Conservation (phyloP, 1,140 invertebrate genomes). For the Teleogryllus occipitalis region DNA sequence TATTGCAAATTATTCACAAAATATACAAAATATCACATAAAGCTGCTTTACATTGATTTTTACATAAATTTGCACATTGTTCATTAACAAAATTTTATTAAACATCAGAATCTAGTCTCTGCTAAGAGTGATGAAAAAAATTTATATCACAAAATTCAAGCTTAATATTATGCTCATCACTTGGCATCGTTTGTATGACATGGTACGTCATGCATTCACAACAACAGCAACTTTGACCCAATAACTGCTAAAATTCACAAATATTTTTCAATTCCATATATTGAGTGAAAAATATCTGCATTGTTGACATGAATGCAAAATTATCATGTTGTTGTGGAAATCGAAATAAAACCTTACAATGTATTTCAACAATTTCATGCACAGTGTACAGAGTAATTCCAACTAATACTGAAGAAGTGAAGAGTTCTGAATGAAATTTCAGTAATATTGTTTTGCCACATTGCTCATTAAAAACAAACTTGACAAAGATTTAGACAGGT, state of each 20-base stretch:
- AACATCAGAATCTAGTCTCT: no score
- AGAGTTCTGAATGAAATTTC: neutral
- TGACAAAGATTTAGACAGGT: neutral
- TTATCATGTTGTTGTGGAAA: neutral
- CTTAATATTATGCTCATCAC: no score
- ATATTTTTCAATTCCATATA: neutral
- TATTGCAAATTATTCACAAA: neutral
- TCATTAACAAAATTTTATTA: neutral
- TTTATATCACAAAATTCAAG: no score
- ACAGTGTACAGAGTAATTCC: neutral
- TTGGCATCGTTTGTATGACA: neutral
- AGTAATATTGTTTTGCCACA: neutral
- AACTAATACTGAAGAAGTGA: neutral
- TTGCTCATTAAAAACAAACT: neutral
- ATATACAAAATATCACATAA: neutral
- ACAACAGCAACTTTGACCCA: neutral
- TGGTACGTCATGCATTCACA: neutral
- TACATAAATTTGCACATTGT: neutral
- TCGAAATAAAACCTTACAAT: neutral
- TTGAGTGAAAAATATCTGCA: neutral
- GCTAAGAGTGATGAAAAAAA: no score
- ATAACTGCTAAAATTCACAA: neutral
- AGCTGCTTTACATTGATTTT: neutral
- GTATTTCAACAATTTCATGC: neutral
- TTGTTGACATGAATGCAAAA: neutral